Percentiles rank a stretch among this genome's conserved stretches.
Conservation (phyloP, 2,888 invertebrate genomes). For the Lochmaea capreae region DNA sequence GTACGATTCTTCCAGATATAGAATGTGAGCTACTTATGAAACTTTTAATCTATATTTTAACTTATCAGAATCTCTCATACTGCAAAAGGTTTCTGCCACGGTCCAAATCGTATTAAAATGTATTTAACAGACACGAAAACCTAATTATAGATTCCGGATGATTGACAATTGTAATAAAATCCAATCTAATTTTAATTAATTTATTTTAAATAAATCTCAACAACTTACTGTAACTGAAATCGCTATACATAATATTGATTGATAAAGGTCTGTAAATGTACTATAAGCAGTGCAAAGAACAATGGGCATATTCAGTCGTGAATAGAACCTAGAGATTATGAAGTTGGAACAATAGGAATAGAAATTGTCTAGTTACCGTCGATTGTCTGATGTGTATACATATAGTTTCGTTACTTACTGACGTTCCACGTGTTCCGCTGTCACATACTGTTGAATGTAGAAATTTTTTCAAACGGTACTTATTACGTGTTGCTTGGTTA, state of each 20-base stretch:
- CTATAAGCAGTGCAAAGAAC: slow-evolving; percentile 16
- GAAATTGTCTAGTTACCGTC: slow-evolving; percentile 36
- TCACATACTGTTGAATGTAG: background rate
- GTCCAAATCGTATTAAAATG: no score
- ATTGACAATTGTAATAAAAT: background rate
- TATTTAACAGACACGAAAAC: background rate
- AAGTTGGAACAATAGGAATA: slow-evolving; percentile 31
- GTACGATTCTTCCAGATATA: no score
- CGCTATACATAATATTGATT: slow-evolving; percentile 21
- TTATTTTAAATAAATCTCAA: background rate
- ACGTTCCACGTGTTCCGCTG: slow-evolving; percentile 16
- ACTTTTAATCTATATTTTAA: no score
- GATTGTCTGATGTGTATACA: slow-evolving; percentile 27
- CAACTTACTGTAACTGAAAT: background rate
- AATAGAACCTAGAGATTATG: slow-evolving; percentile 31
- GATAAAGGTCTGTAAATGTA: background rate
- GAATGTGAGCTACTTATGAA: no score
- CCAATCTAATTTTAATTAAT: background rate
- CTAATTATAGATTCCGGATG: background rate
- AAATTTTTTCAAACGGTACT: slow-evolving; percentile 9
- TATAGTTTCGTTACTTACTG: slow-evolving; percentile 25
- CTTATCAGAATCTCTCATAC: no score
- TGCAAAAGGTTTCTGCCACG: no score
- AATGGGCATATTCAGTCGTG: slow-evolving; percentile 23
- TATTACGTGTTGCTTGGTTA: slow-evolving; percentile 5